Conservation (phyloP, 92 coral and sea anemone species). For the Palythoa caribaeorum region DNA sequence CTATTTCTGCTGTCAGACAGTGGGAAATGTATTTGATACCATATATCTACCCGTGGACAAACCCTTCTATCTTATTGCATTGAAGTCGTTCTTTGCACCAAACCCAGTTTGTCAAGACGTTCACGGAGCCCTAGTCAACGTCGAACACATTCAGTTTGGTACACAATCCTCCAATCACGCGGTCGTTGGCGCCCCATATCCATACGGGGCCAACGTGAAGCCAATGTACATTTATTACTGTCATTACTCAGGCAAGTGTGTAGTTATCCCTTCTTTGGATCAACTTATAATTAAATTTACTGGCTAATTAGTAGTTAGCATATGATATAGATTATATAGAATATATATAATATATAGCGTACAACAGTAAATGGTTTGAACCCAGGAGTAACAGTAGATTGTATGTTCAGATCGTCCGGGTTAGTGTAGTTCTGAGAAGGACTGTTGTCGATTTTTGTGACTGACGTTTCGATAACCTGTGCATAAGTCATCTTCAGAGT, state of each 20-base stretch:
- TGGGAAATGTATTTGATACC: conserved; percentile 36
- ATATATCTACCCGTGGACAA: conserved; percentile 57
- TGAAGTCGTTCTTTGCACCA: conserved; percentile 21
- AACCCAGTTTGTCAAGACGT: conserved; percentile 22
- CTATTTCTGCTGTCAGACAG: conserved; percentile 53
- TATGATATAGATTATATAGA: no score
- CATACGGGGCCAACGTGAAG: background rate
- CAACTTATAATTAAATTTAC: no score
- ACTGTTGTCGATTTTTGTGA: no score
- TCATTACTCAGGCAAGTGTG: conserved; percentile 20
- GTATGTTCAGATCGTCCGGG: no score
- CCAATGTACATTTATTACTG: conserved; percentile 13
- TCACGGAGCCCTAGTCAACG: background rate
- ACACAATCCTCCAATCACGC: background rate
- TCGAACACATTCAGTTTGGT: conserved; percentile 1
- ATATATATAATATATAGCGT: no score
- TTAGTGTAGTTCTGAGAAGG: no score
- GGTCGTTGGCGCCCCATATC: background rate
- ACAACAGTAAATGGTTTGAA: no score
- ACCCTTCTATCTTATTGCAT: conserved; percentile 57
- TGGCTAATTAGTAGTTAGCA: no score
- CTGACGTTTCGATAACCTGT: no score
- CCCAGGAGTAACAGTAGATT: no score
- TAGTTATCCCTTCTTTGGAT: no score
- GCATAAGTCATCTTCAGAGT: no score